These are phyloP conservation scores for Oryzias dopingdopingensis DNA, from an alignment of 2,797 vertebrate genomes.

Conservation along the genomic window DNA sequence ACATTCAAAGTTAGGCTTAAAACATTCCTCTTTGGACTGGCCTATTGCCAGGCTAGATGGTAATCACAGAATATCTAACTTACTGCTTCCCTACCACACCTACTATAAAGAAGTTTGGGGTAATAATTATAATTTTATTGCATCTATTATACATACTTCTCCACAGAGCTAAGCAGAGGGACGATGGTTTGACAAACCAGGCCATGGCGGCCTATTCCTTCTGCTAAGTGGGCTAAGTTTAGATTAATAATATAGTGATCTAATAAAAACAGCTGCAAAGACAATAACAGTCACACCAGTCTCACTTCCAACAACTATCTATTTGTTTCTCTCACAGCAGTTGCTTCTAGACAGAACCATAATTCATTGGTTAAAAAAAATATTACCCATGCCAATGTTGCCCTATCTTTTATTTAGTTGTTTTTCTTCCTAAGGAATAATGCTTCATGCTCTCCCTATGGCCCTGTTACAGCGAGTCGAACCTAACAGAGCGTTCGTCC, in stretches of 20 bases:
- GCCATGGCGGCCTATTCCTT: no score
- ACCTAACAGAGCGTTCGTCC: slow-evolving; percentile 73
- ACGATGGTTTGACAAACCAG: no score
- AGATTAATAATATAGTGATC: neutral
- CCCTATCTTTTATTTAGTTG: slow-evolving; percentile 58
- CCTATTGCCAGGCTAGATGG: no score
- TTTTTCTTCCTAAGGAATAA: slow-evolving; percentile 61
- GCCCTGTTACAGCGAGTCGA: slow-evolving; percentile 70
- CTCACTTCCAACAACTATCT: slow-evolving; percentile 36
- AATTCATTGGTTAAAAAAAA: slow-evolving; percentile 56
- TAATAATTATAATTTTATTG: no score
- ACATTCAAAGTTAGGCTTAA: no score
- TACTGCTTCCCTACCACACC: no score
- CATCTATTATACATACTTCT: no score
- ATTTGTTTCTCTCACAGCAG: slow-evolving; percentile 41
- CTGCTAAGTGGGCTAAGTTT: no score
- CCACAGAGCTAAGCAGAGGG: no score
- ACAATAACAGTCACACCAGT: slow-evolving; percentile 18
- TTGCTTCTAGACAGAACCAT: slow-evolving; percentile 42
- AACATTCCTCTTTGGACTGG: no score
- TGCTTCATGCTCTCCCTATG: slow-evolving; percentile 68
- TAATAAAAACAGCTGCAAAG: slow-evolving; percentile 34
- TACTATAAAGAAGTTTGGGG: no score
- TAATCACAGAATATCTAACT: no score
- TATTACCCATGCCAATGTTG: slow-evolving; percentile 57